Conservation (phyloP, 2,797 vertebrate genomes). For the Gallinago solitaria region DNA sequence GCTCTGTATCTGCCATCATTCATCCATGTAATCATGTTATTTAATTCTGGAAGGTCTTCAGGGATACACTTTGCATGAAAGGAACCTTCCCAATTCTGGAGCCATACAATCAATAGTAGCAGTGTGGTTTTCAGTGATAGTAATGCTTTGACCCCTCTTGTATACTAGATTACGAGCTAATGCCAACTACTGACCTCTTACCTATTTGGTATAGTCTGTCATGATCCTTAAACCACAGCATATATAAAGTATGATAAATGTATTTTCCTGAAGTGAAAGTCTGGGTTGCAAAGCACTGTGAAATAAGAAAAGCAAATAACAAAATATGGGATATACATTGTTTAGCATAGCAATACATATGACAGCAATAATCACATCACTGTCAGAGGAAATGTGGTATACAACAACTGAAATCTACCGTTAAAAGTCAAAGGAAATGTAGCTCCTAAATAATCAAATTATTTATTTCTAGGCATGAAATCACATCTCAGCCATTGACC, state of each 20-base stretch:
- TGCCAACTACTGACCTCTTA: not conserved
- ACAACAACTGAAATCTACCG: not conserved
- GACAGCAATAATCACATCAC: not conserved
- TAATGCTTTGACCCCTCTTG: not conserved
- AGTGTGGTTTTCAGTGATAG: not conserved
- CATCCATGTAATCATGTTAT: not conserved
- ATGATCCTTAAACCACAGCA: not conserved
- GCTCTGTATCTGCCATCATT: not conserved
- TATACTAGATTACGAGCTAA: not conserved
- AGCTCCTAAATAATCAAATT: not conserved
- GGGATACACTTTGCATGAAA: not conserved
- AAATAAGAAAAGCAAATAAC: conserved; percentile 4
- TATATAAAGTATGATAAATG: not conserved
- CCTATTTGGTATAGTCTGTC: not conserved
- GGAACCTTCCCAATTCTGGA: not conserved
- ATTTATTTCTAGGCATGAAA: not conserved
- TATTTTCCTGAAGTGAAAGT: not conserved
- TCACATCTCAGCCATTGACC: not conserved
- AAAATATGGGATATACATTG: not conserved
- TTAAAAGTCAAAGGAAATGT: not conserved
- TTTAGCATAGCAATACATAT: not conserved
- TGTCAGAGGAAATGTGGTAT: not conserved
- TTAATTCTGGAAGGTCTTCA: not conserved
- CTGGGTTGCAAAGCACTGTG: not conserved
- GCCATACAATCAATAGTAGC: not conserved